Percentiles rank a stretch among this genome's conserved stretches.
These are phyloP conservation scores for Augochlora pura DNA, from an alignment of 1,140 invertebrate genomes.

Conservation along the genomic window DNA sequence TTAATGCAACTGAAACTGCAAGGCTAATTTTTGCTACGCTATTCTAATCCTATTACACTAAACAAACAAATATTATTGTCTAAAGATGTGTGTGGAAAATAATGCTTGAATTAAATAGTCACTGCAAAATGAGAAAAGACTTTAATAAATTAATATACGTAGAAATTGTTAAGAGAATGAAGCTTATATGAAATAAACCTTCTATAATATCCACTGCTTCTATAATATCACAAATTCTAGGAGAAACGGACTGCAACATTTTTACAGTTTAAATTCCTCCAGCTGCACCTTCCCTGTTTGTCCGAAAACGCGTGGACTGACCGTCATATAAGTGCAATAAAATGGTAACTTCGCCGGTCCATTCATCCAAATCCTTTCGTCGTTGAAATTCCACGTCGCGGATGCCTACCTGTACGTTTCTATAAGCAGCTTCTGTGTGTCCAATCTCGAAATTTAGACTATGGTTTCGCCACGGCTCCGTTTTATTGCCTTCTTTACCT, in stretches of 20 bases:
- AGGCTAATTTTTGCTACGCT: no score
- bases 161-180: no score
- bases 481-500: constrained; percentile 61
- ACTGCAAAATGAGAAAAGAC: no score
- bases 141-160: no score
- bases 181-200: background rate
- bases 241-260: background rate
- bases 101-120: no score
- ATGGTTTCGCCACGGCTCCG: background rate
- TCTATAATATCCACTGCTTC: background rate
- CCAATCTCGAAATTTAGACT: constrained; percentile 29
- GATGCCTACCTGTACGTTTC: constrained; percentile 29
- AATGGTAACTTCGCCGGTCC: constrained; percentile 42
- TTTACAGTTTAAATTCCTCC: background rate
- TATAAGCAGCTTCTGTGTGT: constrained; percentile 18
- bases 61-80: no score
- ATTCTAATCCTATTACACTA: no score
- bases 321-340: constrained; percentile 53
- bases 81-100: no score
- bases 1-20: no score
- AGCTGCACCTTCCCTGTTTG: background rate
- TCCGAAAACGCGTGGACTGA: background rate
- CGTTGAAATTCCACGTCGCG: constrained; percentile 35
- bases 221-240: background rate
- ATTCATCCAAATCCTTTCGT: constrained; percentile 56